Base-by-base conservation (phyloP, 1,140 invertebrate species). In the Berghia stephanieae region DNA sequence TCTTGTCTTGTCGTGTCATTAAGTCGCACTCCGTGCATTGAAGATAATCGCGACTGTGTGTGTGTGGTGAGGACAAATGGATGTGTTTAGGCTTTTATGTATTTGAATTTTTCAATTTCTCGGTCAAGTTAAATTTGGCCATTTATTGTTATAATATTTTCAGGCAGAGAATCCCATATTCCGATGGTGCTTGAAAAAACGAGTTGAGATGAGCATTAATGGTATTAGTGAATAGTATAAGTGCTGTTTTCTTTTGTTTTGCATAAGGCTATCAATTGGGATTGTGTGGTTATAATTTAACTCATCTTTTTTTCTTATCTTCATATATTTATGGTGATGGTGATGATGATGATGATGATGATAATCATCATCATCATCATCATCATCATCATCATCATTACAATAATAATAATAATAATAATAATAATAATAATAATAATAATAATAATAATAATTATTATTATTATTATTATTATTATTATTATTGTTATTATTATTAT, bases 401-500 rank as follows among this genome's bases (percentile, higher is more conserved):
- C 72, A 66, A 16, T 73, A 27, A 75, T 75, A 31, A n/a, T 43
- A 13, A 31, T 69, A 66, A 74, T 49, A 31, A 40, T 69, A 66
- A 2, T 31, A 24, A 10, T 40, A 36, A n/a, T 40, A 36, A 40
- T 75, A 18, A 40, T 75, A 18, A 73, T 46, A 13, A 73, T 21
- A n/a, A 24, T 72, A 34, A 67, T 43, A 43, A 72, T 71, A 43
- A 46, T 60, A 66, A 66, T 72, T 40, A 2, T 21, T 27, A 5
- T 66, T 75, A 34, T 38, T 55, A 78, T 72, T 70, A 44, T 34
- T 36, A 78, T 77, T 68, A 46, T 76, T 52, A 44, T 10, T 38
- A 60, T 21, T 27, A 36, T 31, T n/a, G 27, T 38, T 95, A 94
- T 57, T 88, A 92, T 38, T 21, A 43, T 38, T 24, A 10, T 49